Conservation (phyloP, 2,888 invertebrate species). For the Leucophenga maculata region DNA sequence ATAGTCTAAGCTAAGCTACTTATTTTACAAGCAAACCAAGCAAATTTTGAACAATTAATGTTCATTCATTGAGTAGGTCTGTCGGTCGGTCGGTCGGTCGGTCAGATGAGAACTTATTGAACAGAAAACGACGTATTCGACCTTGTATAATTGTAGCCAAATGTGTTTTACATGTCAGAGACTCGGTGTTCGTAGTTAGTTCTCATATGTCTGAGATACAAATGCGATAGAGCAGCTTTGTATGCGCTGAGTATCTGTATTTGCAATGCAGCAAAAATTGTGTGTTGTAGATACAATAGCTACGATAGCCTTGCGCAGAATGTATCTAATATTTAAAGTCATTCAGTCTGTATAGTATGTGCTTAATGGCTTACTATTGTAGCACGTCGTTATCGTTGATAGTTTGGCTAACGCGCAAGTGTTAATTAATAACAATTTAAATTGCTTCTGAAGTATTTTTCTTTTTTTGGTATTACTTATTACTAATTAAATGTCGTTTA, state of each 20-base stretch:
- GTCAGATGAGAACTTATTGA: not conserved
- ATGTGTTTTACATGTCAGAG: conserved; percentile 12
- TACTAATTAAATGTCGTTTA: conserved; percentile 40
- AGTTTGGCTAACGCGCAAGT: not conserved
- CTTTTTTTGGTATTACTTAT: conserved; percentile 35
- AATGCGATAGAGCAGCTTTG: conserved; percentile 12
- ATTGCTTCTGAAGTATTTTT: conserved; percentile 10
- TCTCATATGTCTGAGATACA: conserved; percentile 12
- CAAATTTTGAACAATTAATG: conserved; percentile 15
- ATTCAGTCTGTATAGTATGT: too few relatives aligned
- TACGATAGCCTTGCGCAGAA: too few relatives aligned
- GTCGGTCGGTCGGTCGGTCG: too few relatives aligned
- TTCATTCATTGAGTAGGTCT: not conserved
- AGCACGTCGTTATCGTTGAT: too few relatives aligned
- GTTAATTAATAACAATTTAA: conserved; percentile 47
- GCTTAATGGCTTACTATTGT: too few relatives aligned
- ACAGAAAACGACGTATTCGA: conserved; percentile 2
- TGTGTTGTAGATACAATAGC: too few relatives aligned
- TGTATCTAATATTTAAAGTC: too few relatives aligned
- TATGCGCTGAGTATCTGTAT: too few relatives aligned
- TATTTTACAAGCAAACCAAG: not conserved
- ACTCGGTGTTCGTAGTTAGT: not conserved
- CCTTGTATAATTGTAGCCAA: conserved; percentile 11
- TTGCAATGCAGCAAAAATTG: too few relatives aligned
- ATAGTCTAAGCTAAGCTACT: conserved; percentile 6